Evolutionary conservation across 1,140 invertebrate species (phyloP).

Genomic region (Lamellibrachia luymesi): DNA sequence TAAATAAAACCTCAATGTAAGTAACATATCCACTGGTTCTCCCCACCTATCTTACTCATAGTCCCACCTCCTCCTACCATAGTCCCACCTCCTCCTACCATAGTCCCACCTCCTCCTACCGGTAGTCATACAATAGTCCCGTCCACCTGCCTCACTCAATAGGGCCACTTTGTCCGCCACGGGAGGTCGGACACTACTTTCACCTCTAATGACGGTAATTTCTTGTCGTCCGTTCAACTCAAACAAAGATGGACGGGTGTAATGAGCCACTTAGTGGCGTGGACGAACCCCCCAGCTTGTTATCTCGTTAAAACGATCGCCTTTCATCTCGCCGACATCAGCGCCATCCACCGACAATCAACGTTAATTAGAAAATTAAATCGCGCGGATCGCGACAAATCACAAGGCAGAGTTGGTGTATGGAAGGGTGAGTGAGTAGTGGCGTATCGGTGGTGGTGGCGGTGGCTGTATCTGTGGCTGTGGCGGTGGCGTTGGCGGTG

Average conservation of each 20-base stretch:
- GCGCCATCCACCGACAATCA: not conserved
- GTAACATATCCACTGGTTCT: not conserved
- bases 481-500: too few species aligned
- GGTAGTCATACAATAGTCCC: not conserved
- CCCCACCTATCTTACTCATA: not conserved
- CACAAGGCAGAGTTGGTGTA: not conserved
- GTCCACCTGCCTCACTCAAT: not conserved
- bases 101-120: not conserved
- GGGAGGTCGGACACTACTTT: not conserved
- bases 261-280: not conserved
- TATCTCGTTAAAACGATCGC: not conserved
- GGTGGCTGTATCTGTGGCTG: too few species aligned
- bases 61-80: not conserved
- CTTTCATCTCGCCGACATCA: not conserved
- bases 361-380: slow-evolving; percentile 6
- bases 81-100: not conserved
- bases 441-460: too few species aligned
- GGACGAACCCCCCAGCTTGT: not conserved
- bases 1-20: not conserved
- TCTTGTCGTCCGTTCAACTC: not conserved
- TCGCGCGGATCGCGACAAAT: not conserved
- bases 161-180: not conserved
- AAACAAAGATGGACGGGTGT: not conserved
- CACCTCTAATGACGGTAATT: not conserved
- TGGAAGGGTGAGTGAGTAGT: not conserved